Percentiles rank a stretch among this genome's conserved stretches.
Evolutionary conservation across 2,888 invertebrate genomes (phyloP).

Genomic region (Baronia brevicornis): DNA sequence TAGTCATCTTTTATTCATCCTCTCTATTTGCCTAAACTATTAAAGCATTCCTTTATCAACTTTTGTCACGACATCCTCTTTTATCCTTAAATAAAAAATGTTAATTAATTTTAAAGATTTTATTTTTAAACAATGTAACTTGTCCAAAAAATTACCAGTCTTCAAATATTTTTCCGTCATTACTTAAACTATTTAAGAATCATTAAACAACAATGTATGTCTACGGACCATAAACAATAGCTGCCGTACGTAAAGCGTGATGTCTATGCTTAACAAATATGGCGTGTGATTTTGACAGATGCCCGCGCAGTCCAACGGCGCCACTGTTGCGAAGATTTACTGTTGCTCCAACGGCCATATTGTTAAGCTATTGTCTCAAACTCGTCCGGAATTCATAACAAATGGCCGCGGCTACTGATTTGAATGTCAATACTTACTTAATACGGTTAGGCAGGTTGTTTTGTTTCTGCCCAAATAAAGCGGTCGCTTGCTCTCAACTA

Average conservation of each 20-base stretch:
- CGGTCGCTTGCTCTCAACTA: conserved; percentile 22
- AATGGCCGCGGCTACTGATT: conserved; percentile 68
- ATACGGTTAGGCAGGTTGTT: conserved; percentile 58
- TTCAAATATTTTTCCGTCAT: conserved; percentile 12
- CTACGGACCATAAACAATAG: conserved; percentile 9
- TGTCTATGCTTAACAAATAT: conserved; percentile 44
- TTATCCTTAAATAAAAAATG: too few species aligned
- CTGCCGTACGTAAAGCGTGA: conserved; percentile 14
- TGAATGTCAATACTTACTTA: conserved; percentile 63
- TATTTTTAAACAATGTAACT: too few species aligned
- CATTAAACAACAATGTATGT: conserved; percentile 11
- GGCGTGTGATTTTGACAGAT: conserved; percentile 63
- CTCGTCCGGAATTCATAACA: conserved; percentile 65
- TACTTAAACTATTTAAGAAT: conserved; percentile 6
- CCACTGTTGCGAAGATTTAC: conserved; percentile 65
- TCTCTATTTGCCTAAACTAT: too few species aligned
- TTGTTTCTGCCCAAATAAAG: conserved; percentile 61
- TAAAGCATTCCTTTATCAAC: too few species aligned
- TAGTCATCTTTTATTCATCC: too few species aligned
- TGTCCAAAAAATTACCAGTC: neutral
- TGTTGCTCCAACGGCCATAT: conserved; percentile 70
- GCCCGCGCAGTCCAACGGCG: conserved; percentile 56
- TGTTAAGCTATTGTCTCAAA: conserved; percentile 53
- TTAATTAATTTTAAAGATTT: too few species aligned
- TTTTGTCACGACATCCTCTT: too few species aligned